These are phyloP conservation scores for Dissostichus mawsoni DNA, from an alignment of 2,113 vertebrate genomes.

Conservation along the genomic window DNA sequence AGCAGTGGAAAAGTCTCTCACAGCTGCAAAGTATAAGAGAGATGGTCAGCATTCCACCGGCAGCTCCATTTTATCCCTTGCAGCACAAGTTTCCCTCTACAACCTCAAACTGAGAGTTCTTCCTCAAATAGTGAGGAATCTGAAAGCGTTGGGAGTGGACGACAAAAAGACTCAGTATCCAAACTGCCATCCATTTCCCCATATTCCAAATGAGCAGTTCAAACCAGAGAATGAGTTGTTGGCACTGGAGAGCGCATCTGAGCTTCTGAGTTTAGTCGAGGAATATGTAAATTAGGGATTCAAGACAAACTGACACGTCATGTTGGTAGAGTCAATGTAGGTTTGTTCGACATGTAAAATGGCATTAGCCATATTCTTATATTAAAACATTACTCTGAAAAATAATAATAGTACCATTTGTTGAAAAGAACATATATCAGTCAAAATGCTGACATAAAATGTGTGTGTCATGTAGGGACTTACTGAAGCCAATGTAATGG, in stretches of 20 bases:
- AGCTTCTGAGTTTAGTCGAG: conserved; percentile 70
- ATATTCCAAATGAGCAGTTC: conserved; percentile 82
- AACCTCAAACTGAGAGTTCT: conserved; percentile 64
- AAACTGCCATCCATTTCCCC: conserved; percentile 71
- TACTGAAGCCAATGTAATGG: too few species aligned
- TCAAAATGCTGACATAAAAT: neutral
- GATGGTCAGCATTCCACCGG: conserved; percentile 47
- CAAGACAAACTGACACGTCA: neutral
- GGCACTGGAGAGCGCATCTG: conserved; percentile 71
- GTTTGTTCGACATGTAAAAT: neutral
- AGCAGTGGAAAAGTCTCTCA: conserved; percentile 85
- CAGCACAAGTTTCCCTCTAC: conserved; percentile 64
- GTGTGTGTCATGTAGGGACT: neutral
- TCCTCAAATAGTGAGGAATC: conserved; percentile 57
- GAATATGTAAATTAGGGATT: conserved; percentile 67
- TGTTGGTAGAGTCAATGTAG: neutral
- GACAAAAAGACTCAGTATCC: conserved; percentile 86
- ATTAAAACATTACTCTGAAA: neutral
- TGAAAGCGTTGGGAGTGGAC: conserved; percentile 79
- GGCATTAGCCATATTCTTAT: neutral
- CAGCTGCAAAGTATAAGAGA: conserved; percentile 76
- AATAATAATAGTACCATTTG: too few species aligned
- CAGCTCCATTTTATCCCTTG: conserved; percentile 70
- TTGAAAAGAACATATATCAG: too few species aligned
- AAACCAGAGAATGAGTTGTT: conserved; percentile 55